These are phyloP conservation scores for Gila orcuttii DNA, from an alignment of 2,113 vertebrate species.

Conservation along the genomic window DNA sequence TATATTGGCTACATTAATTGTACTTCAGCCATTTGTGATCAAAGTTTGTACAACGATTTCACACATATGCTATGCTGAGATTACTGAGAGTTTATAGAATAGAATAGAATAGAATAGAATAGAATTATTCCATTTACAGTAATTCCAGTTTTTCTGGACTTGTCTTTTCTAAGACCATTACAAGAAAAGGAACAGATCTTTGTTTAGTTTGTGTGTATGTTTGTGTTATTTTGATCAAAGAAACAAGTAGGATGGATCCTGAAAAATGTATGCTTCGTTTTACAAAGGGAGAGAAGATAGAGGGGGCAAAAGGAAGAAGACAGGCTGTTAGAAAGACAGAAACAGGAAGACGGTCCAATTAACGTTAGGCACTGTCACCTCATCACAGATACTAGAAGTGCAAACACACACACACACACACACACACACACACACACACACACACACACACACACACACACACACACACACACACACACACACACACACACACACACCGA, in stretches of 20 bases:
- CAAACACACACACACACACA: slow-evolving; percentile 15
- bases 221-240: slow-evolving; percentile 60
- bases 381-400: slow-evolving; percentile 14
- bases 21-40: background rate
- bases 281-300: slow-evolving; percentile 28
- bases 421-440: slow-evolving; percentile 14
- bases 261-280: slow-evolving; percentile 55
- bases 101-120: too few species aligned
- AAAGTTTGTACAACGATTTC: background rate
- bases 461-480: background rate
- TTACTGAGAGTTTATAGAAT: background rate
- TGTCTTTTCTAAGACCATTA: background rate
- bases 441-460: slow-evolving; percentile 18
- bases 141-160: too few species aligned
- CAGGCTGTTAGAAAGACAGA: slow-evolving; percentile 40
- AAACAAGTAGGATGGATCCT: slow-evolving; percentile 43
- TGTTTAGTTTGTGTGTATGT: slow-evolving; percentile 24
- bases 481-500: slow-evolving; percentile 10
- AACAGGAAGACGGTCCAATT: slow-evolving; percentile 56
- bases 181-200: background rate
- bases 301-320: slow-evolving; percentile 41
- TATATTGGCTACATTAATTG: background rate
- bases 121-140: background rate
- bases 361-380: slow-evolving; percentile 51
- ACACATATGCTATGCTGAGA: background rate